Evolutionary conservation across 2,113 vertebrate genomes (phyloP).

Genomic region (Papio anubis): DNA sequence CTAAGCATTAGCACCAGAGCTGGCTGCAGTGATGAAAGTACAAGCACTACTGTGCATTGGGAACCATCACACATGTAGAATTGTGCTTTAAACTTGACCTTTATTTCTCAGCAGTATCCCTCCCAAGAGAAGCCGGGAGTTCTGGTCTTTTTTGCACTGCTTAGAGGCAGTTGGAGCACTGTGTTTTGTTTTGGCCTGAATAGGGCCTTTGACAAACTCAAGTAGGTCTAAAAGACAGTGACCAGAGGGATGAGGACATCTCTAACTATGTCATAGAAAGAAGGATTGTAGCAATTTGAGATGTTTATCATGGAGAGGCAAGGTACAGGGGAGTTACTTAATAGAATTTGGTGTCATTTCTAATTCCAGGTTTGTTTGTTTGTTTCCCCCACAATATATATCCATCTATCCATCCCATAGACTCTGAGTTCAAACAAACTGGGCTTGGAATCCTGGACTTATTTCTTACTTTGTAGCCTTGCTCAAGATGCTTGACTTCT

Average conservation of each 20-base stretch:
- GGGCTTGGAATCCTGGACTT: not conserved
- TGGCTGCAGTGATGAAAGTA: no score
- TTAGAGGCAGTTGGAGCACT: not conserved
- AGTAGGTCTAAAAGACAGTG: not conserved
- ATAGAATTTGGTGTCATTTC: not conserved
- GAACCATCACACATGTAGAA: not conserved
- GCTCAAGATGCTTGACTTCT: not conserved
- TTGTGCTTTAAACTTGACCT: not conserved
- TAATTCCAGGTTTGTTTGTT: not conserved
- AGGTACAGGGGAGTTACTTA: not conserved
- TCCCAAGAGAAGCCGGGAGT: not conserved
- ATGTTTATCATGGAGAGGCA: not conserved
- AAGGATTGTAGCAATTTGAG: not conserved
- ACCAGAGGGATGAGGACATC: not conserved
- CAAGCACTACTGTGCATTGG: rapidly evolving
- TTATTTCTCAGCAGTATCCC: not conserved
- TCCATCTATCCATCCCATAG: not conserved
- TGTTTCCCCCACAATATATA: not conserved
- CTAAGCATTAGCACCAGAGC: not conserved
- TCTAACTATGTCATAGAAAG: not conserved
- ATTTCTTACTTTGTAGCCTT: not conserved
- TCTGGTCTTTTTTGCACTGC: not conserved
- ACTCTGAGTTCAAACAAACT: not conserved
- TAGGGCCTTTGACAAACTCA: not conserved
- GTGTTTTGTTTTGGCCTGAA: not conserved